Base-by-base conservation (phyloP, 2,113 vertebrate genomes). In the Anoplopoma fimbria region DNA sequence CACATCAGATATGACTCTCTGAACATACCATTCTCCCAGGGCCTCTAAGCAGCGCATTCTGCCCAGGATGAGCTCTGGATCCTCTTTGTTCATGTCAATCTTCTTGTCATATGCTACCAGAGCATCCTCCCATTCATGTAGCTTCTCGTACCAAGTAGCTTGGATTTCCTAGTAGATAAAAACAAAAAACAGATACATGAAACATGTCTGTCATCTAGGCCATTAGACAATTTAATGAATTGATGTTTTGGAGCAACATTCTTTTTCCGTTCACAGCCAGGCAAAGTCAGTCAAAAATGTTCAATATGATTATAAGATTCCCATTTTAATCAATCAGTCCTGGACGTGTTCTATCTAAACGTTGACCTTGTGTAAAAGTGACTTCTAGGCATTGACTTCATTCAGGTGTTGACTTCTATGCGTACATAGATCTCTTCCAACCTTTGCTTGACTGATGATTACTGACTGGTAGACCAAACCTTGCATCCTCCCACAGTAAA, bases 111-210 rank as follows among this genome's bases (percentile, higher is more conserved):
- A 99, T 42, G 98, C 97, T 9, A 97, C 96, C 42, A 99, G 92
- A 12, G 98, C 98, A 81, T 99, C 98, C 84, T 99, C 98, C 98
- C 98, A 99, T 81, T 99, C 98, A 0, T 99, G 98, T 1, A 99
- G 96, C 68, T 99, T 99, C 94, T 99, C 98, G 58, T 99, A 99
- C 98, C 98, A 99, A 45, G 98, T 99, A 77, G 98, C 98, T 90
- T 99, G 98, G 93, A 99, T 99, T 95, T 99, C 98, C 98, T 99
- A 79, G 5, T 7, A 25, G 10, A 47, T 27, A 72, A 51, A 83
- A 34, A 55, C 8, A 73, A 15, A 69, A 15, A 57, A 14, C 17
- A 55, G 7, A 45, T 15, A 40, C 27, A 23, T 33, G 5, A 75
- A 72, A 53, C 51, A 27, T 27, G 53, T 57, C 27, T 27, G 12